Evolutionary conservation across 2,888 invertebrate species (phyloP), one percentile per base, ranked within the genome.

Genomic region (Eupithecia inturbata): DNA sequence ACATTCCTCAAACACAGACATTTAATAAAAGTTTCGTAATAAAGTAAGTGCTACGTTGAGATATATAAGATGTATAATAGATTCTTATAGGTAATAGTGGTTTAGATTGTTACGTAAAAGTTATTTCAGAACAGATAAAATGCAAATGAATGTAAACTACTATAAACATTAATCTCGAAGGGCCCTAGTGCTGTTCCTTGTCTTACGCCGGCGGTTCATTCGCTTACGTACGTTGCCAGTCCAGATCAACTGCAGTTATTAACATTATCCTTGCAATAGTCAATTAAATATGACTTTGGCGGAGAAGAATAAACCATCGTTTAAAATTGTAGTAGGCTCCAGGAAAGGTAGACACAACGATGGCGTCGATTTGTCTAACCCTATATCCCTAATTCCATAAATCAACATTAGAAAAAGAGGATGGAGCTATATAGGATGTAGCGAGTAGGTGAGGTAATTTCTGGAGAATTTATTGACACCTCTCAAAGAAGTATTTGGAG

Each of bases 101-200:
- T 60, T 9, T 60, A 53, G 70, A 70, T 71, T 68, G 67, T 76
- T 76, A 78, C 75, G 74, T 78, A 76, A 76, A 68, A 70, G 70
- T 67, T 73, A 74, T 74, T 76, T 76, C 67, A 71, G 53, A 36
- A 68, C 62, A 70, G 73, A 72, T 74, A 76, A 74, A 73, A 77
- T 77, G 77, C 76, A 78, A 78, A 78, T 78, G 26, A 68, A 70
- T 73, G 69, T 70, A 31, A 72, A 75, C 62, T 63, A 57, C 74
- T 68, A 67, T 64, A 69, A 71, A 71, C 73, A 78, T 80, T 77
- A 77, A 78, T 77, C 74, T 73, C 76, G 70, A 77, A 77, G 75
- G 82, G 82, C 77, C 81, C 78, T 83, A 88, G 87, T 86, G 80
- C 80, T 77, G 84, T 87, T 86, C 83, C 86, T 84, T 83, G 84